A percentile compares a stretch with the other conserved stretches of the same genome.
Evolutionary conservation across 1,140 invertebrate genomes (phyloP).

Genomic region (Caligus rogercresseyi): DNA sequence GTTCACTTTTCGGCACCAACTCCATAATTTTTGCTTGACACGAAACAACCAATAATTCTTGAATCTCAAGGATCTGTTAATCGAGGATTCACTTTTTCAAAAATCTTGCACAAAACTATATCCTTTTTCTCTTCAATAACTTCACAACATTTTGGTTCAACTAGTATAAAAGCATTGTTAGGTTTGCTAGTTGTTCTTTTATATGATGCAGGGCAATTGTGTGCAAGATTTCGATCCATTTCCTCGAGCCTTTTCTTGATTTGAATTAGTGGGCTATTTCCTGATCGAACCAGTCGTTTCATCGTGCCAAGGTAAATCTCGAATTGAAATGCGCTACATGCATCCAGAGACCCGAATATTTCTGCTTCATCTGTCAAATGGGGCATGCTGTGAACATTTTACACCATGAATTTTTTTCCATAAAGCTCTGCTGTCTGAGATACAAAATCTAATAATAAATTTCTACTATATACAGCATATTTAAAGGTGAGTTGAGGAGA

Average conservation of each 20-base stretch:
- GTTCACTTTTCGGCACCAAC: not conserved
- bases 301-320: constrained; percentile 25
- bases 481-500: not conserved
- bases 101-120: too few species aligned
- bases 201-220: too few species aligned
- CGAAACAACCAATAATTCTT: not conserved
- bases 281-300: constrained; percentile 25
- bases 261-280: too few species aligned
- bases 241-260: too few species aligned
- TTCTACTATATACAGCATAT: not conserved
- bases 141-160: too few species aligned
- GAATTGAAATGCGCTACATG: constrained; percentile 26
- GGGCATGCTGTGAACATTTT: constrained; percentile 28
- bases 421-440: constrained; percentile 23
- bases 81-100: too few species aligned
- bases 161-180: too few species aligned
- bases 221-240: too few species aligned
- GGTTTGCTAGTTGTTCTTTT: too few species aligned
- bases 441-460: constrained; percentile 25
- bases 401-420: constrained; percentile 25
- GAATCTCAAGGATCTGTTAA: too few species aligned
- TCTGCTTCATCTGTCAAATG: constrained; percentile 26
- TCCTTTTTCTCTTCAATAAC: too few species aligned
- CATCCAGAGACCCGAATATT: constrained; percentile 25
- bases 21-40: not conserved